Evolutionary conservation across 2,888 invertebrate genomes (phyloP).

Genomic region (Punctoribates punctum): DNA sequence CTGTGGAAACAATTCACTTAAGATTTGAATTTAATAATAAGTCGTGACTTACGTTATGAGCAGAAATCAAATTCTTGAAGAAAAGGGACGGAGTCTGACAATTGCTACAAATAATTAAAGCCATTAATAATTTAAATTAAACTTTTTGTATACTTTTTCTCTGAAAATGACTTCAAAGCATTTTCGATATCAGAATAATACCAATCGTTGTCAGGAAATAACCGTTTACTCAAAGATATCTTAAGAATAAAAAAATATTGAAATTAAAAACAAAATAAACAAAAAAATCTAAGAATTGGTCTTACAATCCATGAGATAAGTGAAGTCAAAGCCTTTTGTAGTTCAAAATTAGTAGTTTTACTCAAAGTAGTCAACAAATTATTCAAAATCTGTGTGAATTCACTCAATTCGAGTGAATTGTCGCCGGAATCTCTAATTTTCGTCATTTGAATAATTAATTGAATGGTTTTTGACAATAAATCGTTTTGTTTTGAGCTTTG

Average conservation of each 20-base stretch:
- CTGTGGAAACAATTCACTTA: not conserved
- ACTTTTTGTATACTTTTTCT: constrained; percentile 5
- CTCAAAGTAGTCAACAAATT: not conserved
- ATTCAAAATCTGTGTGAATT: not conserved
- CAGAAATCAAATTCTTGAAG: not conserved
- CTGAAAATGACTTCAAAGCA: not conserved
- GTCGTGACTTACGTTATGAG: not conserved
- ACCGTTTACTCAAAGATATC: not conserved
- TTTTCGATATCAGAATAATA: not conserved
- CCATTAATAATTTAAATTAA: not conserved
- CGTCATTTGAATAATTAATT: not conserved
- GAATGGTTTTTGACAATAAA: not conserved
- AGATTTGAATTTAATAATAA: not conserved
- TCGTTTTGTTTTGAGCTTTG: constrained; percentile 15
- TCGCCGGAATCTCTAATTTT: not conserved
- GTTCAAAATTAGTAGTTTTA: constrained; percentile 3
- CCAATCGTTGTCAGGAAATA: not conserved
- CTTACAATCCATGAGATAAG: constrained; percentile 8
- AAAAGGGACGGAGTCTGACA: not conserved
- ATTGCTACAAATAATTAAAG: not conserved
- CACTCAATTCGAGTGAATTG: not conserved
- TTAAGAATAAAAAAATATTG: not conserved
- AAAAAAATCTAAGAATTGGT: not conserved
- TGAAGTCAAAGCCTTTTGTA: constrained; percentile 1
- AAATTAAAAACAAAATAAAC: not conserved